Conservation (phyloP, 2,888 invertebrate species). For the Drosophila anomelani region DNA sequence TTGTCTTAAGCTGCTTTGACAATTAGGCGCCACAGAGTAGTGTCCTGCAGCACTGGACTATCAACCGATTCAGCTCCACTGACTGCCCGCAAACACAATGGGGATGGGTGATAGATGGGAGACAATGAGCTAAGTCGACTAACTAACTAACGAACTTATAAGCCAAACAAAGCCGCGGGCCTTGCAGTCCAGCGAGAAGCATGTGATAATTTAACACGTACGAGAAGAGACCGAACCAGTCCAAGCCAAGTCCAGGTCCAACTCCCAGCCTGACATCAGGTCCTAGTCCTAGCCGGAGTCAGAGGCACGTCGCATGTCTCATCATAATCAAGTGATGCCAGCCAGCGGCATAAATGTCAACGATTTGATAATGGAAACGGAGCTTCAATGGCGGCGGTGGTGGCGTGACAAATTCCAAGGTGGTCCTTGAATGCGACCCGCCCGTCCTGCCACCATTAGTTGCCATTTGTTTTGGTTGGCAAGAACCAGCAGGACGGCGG, state of each 20-base stretch:
- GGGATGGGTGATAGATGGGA: constrained; percentile 5
- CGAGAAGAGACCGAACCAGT: constrained; percentile 30
- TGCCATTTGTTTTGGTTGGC: constrained; percentile 69
- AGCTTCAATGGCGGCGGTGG: constrained; percentile 25
- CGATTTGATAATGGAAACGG: constrained; percentile 74
- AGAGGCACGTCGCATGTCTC: constrained; percentile 68
- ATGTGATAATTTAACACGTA: constrained; percentile 73
- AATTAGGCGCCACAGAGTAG: constrained; percentile 56
- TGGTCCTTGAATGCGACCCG: constrained; percentile 55
- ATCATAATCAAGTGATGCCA: constrained; percentile 73
- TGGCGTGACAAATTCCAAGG: constrained; percentile 67
- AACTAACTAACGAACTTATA: constrained; percentile 74
- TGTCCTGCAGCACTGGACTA: constrained; percentile 38
- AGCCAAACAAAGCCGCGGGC: constrained; percentile 72
- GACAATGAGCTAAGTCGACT: constrained; percentile 41
- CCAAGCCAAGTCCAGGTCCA: not conserved
- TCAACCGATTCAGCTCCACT: constrained; percentile 55
- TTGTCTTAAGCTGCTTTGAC: constrained; percentile 72
- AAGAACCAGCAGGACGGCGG: constrained; percentile 16
- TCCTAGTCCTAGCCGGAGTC: constrained; percentile 5
- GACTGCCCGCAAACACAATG: constrained; percentile 33
- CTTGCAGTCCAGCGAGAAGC: constrained; percentile 37
- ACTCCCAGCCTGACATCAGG: not conserved
- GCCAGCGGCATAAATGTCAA: constrained; percentile 78
- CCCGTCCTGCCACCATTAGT: constrained; percentile 52